Conservation (phyloP, 1,140 invertebrate species). For the Drosophila quadrilineata region DNA sequence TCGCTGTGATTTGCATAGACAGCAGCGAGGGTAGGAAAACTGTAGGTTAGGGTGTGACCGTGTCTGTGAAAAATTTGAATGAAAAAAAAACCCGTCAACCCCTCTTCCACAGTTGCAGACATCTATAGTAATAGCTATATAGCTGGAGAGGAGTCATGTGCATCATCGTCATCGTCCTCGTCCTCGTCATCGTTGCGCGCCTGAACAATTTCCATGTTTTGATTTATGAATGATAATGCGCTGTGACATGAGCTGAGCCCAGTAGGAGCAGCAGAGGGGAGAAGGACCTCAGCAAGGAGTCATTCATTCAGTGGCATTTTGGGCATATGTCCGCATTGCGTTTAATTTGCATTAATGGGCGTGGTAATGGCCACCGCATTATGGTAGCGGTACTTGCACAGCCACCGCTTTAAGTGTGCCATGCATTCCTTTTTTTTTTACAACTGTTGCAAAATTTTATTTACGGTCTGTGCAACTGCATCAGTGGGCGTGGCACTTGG, state of each 20-base stretch:
- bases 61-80: too few species aligned
- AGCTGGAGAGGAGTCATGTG: background rate
- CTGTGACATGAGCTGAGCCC: constrained; percentile 76
- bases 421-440: constrained; percentile 14
- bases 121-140: background rate
- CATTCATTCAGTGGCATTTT: constrained; percentile 18
- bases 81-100: constrained; percentile 27
- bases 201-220: constrained; percentile 69
- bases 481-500: constrained; percentile 42
- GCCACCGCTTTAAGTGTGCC: constrained; percentile 14
- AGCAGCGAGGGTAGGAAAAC: background rate
- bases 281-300: background rate
- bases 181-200: too few species aligned
- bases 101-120: background rate
- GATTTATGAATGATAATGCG: constrained; percentile 81
- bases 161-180: too few species aligned
- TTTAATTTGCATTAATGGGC: constrained; percentile 81
- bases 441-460: constrained; percentile 61
- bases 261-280: background rate
- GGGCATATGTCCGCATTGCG: constrained; percentile 76
- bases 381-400: too few species aligned
- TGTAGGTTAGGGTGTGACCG: background rate
- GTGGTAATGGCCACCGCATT: constrained; percentile 63
- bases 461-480: constrained; percentile 24
- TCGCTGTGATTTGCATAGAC: too few species aligned